phyloP scores from a whole-genome alignment of 2,888 invertebrate genomes.

The Camponotus fellah region DNA sequence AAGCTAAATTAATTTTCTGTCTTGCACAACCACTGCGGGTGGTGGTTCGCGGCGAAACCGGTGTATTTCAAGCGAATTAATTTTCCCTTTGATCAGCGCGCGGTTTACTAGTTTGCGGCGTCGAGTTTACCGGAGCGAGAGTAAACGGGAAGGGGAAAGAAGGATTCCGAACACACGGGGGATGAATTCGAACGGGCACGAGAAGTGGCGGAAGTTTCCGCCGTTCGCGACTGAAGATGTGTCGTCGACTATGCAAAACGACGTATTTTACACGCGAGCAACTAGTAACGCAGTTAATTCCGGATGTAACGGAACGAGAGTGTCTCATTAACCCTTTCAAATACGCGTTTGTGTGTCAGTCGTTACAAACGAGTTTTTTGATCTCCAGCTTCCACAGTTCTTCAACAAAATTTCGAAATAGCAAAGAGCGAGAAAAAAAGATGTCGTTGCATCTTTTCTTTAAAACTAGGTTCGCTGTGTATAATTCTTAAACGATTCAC shows the following conservation, averaged over 20 bases:
- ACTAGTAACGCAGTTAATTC: neutral
- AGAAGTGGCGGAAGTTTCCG: constrained; percentile 37
- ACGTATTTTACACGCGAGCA: neutral
- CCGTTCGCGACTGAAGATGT: constrained; percentile 14
- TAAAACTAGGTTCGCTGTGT: neutral
- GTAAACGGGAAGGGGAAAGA: neutral
- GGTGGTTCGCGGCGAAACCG: constrained; percentile 43
- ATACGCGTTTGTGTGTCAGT: neutral
- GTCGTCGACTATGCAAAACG: constrained; percentile 32
- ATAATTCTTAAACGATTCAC: neutral
- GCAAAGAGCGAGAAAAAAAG: neutral
- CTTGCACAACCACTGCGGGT: constrained; percentile 38
- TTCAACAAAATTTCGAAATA: constrained; percentile 2
- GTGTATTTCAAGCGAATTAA: constrained; percentile 59
- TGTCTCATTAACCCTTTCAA: neutral
- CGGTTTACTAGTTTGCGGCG: constrained; percentile 51
- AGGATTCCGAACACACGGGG: constrained; percentile 9
- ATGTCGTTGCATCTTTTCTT: neutral
- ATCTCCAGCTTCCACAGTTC: neutral
- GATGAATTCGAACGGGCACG: constrained; percentile 6
- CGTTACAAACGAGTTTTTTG: neutral
- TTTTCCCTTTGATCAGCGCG: constrained; percentile 60
- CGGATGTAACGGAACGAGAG: neutral
- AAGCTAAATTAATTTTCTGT: constrained; percentile 57
- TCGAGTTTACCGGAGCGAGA: constrained; percentile 17